A percentile compares a stretch with the other conserved stretches of the same genome.
Conservation (phyloP, 2,113 vertebrate genomes). For the Symphodus melops region DNA sequence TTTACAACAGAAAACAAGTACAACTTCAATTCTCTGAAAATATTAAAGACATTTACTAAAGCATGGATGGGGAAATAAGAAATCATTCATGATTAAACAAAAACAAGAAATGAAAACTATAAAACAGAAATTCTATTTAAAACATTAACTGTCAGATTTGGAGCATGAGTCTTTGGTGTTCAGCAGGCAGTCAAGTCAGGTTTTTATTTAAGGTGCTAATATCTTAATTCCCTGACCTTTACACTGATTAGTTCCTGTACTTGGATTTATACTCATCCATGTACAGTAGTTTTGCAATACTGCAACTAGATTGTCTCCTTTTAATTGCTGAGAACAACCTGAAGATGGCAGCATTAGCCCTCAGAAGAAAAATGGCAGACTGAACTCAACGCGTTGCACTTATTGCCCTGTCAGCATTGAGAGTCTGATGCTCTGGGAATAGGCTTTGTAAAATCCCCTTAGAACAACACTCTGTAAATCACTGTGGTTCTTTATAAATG, state of each 20-base stretch:
- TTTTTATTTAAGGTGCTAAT: too few relatives aligned
- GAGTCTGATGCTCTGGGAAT: conserved; percentile 25
- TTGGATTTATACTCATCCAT: not conserved
- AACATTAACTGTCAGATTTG: too few relatives aligned
- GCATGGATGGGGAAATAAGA: too few relatives aligned
- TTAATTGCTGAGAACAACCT: conserved; percentile 44
- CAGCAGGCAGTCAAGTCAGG: too few relatives aligned
- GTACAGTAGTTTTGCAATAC: not conserved
- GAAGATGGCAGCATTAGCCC: conserved; percentile 82
- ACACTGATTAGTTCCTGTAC: not conserved
- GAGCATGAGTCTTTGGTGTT: too few relatives aligned
- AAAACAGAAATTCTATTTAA: too few relatives aligned
- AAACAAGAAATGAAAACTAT: too few relatives aligned
- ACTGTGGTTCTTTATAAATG: conserved; percentile 39
- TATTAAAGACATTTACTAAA: too few relatives aligned
- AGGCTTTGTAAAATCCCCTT: conserved; percentile 49
- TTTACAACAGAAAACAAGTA: too few relatives aligned
- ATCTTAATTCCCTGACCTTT: not conserved
- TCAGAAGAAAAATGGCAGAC: conserved; percentile 15
- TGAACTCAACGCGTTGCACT: not conserved
- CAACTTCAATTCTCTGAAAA: too few relatives aligned
- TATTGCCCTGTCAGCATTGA: conserved; percentile 25
- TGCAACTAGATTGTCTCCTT: not conserved
- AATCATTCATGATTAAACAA: too few relatives aligned
- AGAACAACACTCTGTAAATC: conserved; percentile 40